phyloP scores from a whole-genome alignment of 2,797 vertebrate species.

The Macrochelys suwanniensis region DNA sequence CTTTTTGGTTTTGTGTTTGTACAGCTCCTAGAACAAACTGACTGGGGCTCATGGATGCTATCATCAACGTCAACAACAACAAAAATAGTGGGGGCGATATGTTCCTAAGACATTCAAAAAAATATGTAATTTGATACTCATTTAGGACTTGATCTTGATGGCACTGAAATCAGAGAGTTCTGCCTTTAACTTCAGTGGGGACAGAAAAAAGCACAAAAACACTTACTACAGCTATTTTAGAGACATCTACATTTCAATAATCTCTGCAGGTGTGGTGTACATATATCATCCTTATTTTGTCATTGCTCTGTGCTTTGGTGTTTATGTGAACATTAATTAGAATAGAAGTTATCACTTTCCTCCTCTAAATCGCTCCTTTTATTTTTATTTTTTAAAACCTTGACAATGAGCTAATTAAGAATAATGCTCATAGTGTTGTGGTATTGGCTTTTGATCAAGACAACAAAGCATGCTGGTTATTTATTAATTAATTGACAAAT shows the following conservation, averaged over 20 bases:
- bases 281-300: accelerated
- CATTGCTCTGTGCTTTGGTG: neutral
- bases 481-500: neutral
- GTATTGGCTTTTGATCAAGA: neutral
- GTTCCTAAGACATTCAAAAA: neutral
- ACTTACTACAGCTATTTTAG: neutral
- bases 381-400: neutral
- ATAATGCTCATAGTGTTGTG: neutral
- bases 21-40: neutral
- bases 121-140: neutral
- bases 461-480: neutral
- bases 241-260: neutral
- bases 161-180: neutral
- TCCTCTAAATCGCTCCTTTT: neutral
- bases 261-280: neutral
- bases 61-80: neutral
- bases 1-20: neutral
- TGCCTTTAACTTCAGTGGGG: neutral
- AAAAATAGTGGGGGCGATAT: neutral
- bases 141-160: neutral
- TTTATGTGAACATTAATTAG: neutral
- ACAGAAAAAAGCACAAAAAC: neutral
- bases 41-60: neutral
- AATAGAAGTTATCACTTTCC: neutral
- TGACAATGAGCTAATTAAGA: neutral